Percentiles rank a stretch among this genome's conserved stretches.
Evolutionary conservation across 2,797 vertebrate genomes (phyloP).

Genomic region (Thunnus albacares): DNA sequence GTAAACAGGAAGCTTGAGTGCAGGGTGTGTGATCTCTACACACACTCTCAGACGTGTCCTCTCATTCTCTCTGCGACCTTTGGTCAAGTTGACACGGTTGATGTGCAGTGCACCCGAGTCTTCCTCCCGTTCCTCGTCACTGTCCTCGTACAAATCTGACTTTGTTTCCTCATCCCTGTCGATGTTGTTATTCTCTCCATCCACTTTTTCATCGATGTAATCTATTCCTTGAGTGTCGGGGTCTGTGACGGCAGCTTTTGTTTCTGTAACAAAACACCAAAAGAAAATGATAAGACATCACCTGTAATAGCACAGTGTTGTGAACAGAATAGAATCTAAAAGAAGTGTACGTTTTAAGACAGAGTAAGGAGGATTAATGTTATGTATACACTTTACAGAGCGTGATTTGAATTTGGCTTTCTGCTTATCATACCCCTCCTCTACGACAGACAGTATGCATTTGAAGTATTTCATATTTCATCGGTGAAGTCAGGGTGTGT

Average conservation of each 20-base stretch:
- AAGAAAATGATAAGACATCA: neutral
- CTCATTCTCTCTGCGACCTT: slow-evolving; percentile 41
- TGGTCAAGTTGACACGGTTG: slow-evolving; percentile 78
- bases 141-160: slow-evolving; percentile 53
- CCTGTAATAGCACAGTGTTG: neutral
- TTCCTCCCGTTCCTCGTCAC: slow-evolving; percentile 43
- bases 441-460: too few relatives aligned
- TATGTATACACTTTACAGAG: too few relatives aligned
- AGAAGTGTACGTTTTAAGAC: neutral
- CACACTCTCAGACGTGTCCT: slow-evolving; percentile 76
- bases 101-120: slow-evolving; percentile 68
- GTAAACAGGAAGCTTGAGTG: slow-evolving; percentile 81
- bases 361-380: neutral
- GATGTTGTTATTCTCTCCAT: slow-evolving; percentile 62
- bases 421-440: neutral
- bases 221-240: slow-evolving; percentile 69
- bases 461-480: too few relatives aligned
- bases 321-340: neutral
- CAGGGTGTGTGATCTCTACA: slow-evolving; percentile 85
- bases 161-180: slow-evolving; percentile 53
- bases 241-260: slow-evolving; percentile 68
- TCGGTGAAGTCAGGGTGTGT: too few relatives aligned
- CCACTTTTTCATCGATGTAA: slow-evolving; percentile 71
- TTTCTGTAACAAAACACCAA: slow-evolving; percentile 50
- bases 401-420: neutral